Evolutionary conservation across 1,140 invertebrate species (phyloP), one percentile per base, ranked within the genome.

Genomic region (Cephus cinctus): DNA sequence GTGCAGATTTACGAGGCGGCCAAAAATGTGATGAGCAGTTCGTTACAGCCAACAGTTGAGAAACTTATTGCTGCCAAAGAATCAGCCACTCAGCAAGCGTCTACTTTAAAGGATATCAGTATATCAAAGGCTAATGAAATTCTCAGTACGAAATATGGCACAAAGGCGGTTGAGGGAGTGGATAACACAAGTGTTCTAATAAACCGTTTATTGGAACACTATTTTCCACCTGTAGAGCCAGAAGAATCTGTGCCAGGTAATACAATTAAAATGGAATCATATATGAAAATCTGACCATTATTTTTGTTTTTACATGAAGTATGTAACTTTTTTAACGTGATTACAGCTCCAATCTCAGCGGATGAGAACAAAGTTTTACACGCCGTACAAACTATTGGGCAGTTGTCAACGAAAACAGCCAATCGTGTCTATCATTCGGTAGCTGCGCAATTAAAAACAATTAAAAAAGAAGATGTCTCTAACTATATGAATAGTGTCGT

Each of bases 61-160:
- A 84, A 80, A 70, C 71, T 84, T 43, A 47, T 77, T 2, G 72
- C 73, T 21, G 80, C 79, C 2, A 81, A 82, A 45, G 77, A 78
- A 4, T 81, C 81, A 0, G 84, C 83, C 0, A 80, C 81, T 23
- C 76, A 84, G 47, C 84, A 84, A 42, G 85, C 85, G 0, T 71
- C 80, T 8, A 81, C 82, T 0, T 63, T 86, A 1, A 86, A 86
- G 66, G 85, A 87, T 44, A 76, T 86, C 1, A 85, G 84, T 31
- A 82, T 85, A 74, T 67, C 78, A 19, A 87, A 87, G 64, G 85
- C 86, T 5, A 88, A 88, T 64, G 82, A 86, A 49, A 78, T 87
- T n/a, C 65, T 88, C 43, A 81, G 79, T 9, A 85, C 83, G 2
- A 81, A 84, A 36, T 86, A 84, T 61, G 85, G 86, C 9, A 76